Evolutionary conservation across 37 sponge, comb jelly and placozoan species (phyloP).

Genomic region (Agelas oroides): DNA sequence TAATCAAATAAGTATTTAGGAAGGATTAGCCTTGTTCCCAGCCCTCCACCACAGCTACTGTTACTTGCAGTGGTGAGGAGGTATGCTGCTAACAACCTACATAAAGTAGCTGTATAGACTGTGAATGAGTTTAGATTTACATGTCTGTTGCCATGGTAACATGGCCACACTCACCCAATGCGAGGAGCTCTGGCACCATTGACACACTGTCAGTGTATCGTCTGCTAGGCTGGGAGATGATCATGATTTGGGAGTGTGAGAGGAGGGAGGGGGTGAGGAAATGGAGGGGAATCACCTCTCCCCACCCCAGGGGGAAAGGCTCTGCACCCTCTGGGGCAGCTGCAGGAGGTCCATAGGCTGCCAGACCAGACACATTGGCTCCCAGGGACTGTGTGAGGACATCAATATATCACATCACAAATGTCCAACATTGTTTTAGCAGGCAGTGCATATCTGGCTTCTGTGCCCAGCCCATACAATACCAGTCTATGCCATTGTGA

Average conservation of each 20-base stretch:
- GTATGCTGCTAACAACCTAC: no score
- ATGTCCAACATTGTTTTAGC: no score
- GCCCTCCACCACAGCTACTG: no score
- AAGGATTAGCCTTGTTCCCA: no score
- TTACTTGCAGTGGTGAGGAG: no score
- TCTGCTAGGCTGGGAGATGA: constrained; percentile 76
- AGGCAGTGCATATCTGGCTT: no score
- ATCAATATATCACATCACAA: no score
- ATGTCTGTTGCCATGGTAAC: no score
- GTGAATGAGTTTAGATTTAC: no score
- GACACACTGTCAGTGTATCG: constrained; percentile 67
- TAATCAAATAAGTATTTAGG: not conserved
- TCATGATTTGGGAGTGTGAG: constrained; percentile 3
- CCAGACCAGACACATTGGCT: constrained; percentile 63
- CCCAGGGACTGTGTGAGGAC: not conserved
- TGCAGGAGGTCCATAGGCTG: constrained; percentile 63
- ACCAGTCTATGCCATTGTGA: not conserved
- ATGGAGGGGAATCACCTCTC: constrained; percentile 81
- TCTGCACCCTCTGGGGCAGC: constrained; percentile 20
- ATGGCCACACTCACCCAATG: constrained; percentile 27
- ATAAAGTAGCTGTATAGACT: constrained; percentile 46
- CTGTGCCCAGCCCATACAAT: no score
- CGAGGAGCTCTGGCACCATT: constrained; percentile 74
- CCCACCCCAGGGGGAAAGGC: constrained; percentile 75
- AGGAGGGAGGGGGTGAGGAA: constrained; percentile 34